phyloP scores from a whole-genome alignment of 2,888 invertebrate genomes.

The Drosophila conformis region DNA sequence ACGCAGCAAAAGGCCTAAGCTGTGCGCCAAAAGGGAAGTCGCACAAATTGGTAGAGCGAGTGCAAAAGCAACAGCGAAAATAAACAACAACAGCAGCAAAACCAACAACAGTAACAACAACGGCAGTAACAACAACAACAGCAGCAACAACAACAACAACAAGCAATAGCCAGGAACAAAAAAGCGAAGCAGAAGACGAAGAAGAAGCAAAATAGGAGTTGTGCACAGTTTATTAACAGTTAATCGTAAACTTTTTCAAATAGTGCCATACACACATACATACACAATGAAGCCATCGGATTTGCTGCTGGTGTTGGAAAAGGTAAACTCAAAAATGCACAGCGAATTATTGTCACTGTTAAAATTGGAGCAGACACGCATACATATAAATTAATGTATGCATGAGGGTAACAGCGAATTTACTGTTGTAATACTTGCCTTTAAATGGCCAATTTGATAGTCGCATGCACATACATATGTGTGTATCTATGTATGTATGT shows the following conservation, averaged over 20 bases:
- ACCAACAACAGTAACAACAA: conserved; percentile 4
- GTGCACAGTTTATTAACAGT: conserved; percentile 21
- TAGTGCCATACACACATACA: conserved; percentile 24
- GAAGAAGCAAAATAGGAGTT: conserved; percentile 4
- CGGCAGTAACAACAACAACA: conserved; percentile 10
- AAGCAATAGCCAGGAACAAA: conserved; percentile 10
- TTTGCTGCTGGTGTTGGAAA: conserved; percentile 81
- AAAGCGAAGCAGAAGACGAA: neutral
- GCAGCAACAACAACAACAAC: conserved; percentile 7
- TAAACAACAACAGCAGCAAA: conserved; percentile 3
- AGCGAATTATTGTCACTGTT: conserved; percentile 59
- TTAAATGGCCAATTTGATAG: conserved; percentile 70
- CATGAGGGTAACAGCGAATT: conserved; percentile 37
- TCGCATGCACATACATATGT: conserved; percentile 34
- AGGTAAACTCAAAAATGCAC: conserved; percentile 65
- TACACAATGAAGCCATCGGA: conserved; percentile 82
- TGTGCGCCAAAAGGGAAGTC: conserved; percentile 30
- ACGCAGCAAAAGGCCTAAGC: conserved; percentile 28
- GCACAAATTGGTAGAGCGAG: conserved; percentile 33
- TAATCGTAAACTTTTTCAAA: conserved; percentile 25
- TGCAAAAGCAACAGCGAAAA: conserved; percentile 25
- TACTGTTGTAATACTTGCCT: conserved; percentile 65
- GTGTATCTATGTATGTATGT: conserved; percentile 11
- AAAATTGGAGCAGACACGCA: conserved; percentile 60
- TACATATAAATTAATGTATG: neutral